These are phyloP conservation scores for Heliconius ismenius DNA, from an alignment of 2,888 invertebrate genomes.

Conservation along the genomic window DNA sequence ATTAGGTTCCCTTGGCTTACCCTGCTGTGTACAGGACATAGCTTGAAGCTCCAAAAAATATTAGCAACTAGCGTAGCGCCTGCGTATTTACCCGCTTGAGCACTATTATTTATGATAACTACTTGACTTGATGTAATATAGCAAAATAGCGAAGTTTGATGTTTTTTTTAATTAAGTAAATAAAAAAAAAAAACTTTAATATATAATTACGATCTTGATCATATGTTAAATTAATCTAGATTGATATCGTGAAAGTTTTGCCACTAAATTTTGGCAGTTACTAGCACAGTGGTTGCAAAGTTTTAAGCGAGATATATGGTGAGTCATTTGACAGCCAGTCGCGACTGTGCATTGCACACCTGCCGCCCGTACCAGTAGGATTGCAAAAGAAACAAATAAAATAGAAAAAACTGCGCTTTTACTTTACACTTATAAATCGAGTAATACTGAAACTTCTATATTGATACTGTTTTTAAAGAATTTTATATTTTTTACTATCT, in stretches of 20 bases:
- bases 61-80: no score
- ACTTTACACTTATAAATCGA: not conserved
- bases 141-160: no score
- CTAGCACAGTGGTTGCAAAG: constrained; percentile 12
- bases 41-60: no score
- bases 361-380: constrained; percentile 18
- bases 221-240: constrained; percentile 15
- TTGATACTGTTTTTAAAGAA: not conserved
- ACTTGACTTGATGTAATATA: no score
- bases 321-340: constrained; percentile 19
- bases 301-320: constrained; percentile 28
- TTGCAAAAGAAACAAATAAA: constrained; percentile 1
- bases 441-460: not conserved
- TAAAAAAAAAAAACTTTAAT: no score
- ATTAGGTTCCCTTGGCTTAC: no score
- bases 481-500: not conserved
- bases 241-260: constrained; percentile 15
- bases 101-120: no score
- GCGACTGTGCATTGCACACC: constrained; percentile 17
- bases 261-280: constrained; percentile 14
- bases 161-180: no score
- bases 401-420: not conserved
- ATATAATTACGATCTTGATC: no score
- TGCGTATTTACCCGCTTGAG: no score
- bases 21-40: no score